Evolutionary conservation across 2,797 vertebrate genomes (phyloP).

Genomic region (Australoheros facetus): DNA sequence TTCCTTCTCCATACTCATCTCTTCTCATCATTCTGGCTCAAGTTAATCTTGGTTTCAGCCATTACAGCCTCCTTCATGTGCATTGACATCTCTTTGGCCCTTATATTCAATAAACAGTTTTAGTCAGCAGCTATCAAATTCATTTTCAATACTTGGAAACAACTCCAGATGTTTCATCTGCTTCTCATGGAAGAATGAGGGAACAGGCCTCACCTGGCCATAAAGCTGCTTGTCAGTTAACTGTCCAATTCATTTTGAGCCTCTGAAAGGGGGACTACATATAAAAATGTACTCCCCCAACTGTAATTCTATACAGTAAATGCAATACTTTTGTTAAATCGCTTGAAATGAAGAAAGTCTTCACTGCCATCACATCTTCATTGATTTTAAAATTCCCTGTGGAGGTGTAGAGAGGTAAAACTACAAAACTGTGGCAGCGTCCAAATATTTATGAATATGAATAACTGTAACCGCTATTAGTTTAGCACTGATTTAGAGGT

Average conservation of each 20-base stretch:
- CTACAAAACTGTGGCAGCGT: background rate
- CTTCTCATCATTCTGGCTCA: background rate
- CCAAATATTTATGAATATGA: no score
- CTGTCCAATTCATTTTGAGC: background rate
- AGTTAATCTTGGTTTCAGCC: background rate
- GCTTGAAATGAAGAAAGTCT: background rate
- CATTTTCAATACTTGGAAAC: background rate
- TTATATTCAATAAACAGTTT: background rate
- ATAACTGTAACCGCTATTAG: background rate
- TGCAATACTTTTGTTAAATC: background rate
- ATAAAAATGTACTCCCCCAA: no score
- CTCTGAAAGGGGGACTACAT: background rate
- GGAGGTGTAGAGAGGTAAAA: background rate
- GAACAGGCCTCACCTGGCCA: background rate
- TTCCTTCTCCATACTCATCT: background rate
- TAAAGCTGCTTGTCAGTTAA: constrained; percentile 4
- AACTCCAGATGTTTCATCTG: background rate
- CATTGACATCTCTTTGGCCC: background rate
- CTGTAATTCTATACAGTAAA: background rate
- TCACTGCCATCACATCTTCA: background rate
- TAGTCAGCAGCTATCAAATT: background rate
- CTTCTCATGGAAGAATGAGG: background rate
- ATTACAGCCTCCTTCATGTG: background rate
- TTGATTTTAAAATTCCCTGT: background rate
- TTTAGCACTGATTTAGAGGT: background rate